phyloP scores from a whole-genome alignment of 2,797 vertebrate genomes.

The Neoniphon sammara region DNA sequence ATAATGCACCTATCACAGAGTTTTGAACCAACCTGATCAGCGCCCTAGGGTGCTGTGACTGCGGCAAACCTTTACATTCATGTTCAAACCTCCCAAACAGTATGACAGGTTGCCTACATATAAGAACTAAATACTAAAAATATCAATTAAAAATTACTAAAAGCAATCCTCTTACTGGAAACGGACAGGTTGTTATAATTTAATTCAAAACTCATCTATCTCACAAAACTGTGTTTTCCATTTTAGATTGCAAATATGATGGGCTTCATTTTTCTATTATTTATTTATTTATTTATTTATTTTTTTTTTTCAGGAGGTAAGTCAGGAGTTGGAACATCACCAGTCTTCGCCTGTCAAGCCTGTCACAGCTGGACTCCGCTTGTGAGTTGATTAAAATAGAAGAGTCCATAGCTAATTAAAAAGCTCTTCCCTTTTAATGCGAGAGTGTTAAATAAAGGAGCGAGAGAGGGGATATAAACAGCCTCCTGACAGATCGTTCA shows the following conservation, averaged over 20 bases:
- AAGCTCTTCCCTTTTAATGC: conserved; percentile 82
- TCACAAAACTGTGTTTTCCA: conserved; percentile 73
- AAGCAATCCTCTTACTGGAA: conserved; percentile 62
- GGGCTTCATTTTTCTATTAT: conserved; percentile 31
- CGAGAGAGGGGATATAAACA: conserved; percentile 80
- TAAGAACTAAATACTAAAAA: conserved; percentile 51
- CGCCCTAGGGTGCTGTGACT: not conserved
- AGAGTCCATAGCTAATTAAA: conserved; percentile 85
- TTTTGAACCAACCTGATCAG: not conserved
- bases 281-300: conserved; percentile 20
- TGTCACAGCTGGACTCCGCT: conserved; percentile 83
- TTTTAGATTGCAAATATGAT: conserved; percentile 65
- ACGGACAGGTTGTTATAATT: conserved; percentile 71
- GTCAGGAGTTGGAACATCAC: conserved; percentile 76
- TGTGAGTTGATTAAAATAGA: conserved; percentile 86
- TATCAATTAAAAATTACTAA: conserved; percentile 55
- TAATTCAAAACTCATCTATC: conserved; percentile 78
- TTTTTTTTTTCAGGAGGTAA: conserved; percentile 42
- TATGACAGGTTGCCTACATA: conserved; percentile 57
- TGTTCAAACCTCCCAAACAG: conserved; percentile 40
- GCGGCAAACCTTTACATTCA: conserved; percentile 44
- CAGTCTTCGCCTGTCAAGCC: conserved; percentile 82
- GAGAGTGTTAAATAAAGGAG: conserved; percentile 83
- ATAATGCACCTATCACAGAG: not conserved
- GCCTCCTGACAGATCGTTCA: conserved; percentile 83